A percentile compares a stretch with the other conserved stretches of the same genome.
These are phyloP conservation scores for Steatocranus sp. DNA, from an alignment of 2,797 vertebrate genomes.

Conservation along the genomic window DNA sequence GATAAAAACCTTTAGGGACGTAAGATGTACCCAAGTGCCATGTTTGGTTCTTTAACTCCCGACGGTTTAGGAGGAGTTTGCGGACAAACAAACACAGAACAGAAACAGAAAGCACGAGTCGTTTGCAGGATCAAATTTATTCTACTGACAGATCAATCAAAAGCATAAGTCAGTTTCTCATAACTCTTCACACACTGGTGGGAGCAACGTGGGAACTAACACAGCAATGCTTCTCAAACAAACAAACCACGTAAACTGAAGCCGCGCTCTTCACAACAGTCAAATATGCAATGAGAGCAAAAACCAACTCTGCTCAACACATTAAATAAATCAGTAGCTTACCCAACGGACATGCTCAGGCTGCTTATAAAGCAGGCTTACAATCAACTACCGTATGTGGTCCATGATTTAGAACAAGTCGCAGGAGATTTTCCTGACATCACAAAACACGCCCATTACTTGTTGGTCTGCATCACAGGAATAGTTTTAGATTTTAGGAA, in stretches of 20 bases:
- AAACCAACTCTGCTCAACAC: background rate
- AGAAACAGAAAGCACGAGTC: background rate
- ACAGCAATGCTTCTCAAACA: background rate
- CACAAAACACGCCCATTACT: background rate
- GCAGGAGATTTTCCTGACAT: background rate
- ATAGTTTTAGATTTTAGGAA: background rate
- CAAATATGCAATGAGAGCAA: background rate
- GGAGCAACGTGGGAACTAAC: background rate
- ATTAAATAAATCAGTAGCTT: background rate
- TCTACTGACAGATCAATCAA: constrained; percentile 12
- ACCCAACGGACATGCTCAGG: background rate
- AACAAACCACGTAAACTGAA: background rate
- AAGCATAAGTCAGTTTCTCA: background rate
- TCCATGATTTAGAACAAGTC: background rate
- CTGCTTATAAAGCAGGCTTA: background rate
- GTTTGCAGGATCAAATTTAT: constrained; percentile 23
- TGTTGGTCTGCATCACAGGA: background rate
- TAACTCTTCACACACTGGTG: background rate
- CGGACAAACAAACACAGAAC: background rate
- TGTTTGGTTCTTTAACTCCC: accelerated
- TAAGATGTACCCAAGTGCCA: background rate
- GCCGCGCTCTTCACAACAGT: background rate
- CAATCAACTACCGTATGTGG: background rate
- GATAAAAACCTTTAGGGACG: background rate
- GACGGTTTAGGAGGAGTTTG: background rate